Evolutionary conservation across 2,888 invertebrate genomes (phyloP).

Genomic region (Cephonodes hylas): DNA sequence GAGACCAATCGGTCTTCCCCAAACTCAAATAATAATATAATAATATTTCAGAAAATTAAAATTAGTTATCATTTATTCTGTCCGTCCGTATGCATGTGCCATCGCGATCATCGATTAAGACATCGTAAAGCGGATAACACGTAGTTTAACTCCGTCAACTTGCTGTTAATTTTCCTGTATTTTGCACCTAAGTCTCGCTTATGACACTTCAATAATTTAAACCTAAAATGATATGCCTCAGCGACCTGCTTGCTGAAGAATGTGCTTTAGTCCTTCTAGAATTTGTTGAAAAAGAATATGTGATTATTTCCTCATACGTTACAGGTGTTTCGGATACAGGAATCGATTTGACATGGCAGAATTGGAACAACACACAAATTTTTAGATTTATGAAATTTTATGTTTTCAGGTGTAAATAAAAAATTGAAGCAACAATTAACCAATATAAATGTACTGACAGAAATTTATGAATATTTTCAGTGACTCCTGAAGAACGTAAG

Average conservation of each 20-base stretch:
- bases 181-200: constrained; percentile 40
- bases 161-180: constrained; percentile 65
- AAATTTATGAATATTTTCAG: constrained; percentile 58
- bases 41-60: constrained; percentile 8
- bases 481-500: constrained; percentile 86
- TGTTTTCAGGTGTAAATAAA: neutral
- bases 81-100: constrained; percentile 49
- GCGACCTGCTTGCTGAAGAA: neutral
- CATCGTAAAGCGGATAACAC: constrained; percentile 75
- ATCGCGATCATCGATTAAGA: constrained; percentile 68
- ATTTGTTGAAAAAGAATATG: neutral
- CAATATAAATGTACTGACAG: neutral
- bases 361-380: neutral
- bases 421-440: neutral
- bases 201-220: constrained; percentile 11
- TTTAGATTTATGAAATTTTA: neutral
- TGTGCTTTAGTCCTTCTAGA: neutral
- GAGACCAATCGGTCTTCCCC: neutral
- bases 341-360: neutral
- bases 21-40: neutral
- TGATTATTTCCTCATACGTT: neutral
- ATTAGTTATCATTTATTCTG: neutral
- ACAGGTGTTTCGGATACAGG: neutral
- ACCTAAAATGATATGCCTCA: neutral
- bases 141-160: constrained; percentile 47